Base-by-base conservation (phyloP, 2,888 invertebrate genomes). In the Meandrusa payeni region DNA sequence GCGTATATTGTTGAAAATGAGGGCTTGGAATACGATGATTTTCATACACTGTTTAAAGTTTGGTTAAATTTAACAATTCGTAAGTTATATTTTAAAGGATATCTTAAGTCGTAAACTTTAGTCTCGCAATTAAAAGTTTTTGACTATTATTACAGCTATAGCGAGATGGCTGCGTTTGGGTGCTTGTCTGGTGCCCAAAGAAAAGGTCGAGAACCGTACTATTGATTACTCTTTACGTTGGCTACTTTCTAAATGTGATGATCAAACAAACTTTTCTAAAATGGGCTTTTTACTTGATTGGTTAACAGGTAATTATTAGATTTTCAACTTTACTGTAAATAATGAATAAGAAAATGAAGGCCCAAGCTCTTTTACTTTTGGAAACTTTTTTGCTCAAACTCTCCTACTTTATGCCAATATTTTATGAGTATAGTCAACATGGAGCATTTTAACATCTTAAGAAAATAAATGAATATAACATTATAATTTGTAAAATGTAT, bases 31-130 rank as follows among this genome's bases (percentile, higher is more conserved):
- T 74, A 77, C 48, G 70, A 77, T 17, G 78, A 79, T 53, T 87
- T 86, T 43, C 79, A 80, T 45, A 80, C 64, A 43, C 61, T 88
- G 33, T 81, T 88, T 47, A 79, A 76, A 72, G 62, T 87, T 52
- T 88, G 88, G 88, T 55, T 88, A 37, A 87, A 87, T 66, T 72
- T 88, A 55, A 74, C 69, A 36, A 79, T 88, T 59, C 85, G 88
- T 88, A 59, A 80, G 86, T 80, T n/a, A 31, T 26, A 11, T 6
- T 23, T 20, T 7, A n/a, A 4, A 12, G 7, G 3, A 2, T 42
- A 9, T 5, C 22, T 22, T 4, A 2, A 38, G 27, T 19, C 36
- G n/a, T n/a, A n/a, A n/a, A n/a, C n/a, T n/a, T n/a, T n/a, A n/a
- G n/a, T n/a, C n/a, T n/a, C n/a, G n/a, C n/a, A n/a, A n/a, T n/a